Evolutionary conservation across 2,113 vertebrate species (phyloP), one percentile per base, ranked within the genome.

Genomic region (Pachycephala philippinensis): DNA sequence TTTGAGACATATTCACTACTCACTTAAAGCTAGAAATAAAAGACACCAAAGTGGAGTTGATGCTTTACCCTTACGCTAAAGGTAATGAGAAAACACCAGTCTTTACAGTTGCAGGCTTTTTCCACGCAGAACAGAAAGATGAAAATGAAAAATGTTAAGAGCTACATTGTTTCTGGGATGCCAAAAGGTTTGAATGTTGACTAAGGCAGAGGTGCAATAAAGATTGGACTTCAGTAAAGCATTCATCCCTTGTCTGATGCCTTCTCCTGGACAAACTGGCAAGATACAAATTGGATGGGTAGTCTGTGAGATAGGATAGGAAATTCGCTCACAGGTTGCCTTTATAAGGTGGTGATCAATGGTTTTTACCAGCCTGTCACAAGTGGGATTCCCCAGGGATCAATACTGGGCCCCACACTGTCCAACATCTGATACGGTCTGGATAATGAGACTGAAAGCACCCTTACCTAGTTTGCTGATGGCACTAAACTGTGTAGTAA

Each of bases 341-440:
- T 13, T 30, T 15, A 10, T 10, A 40, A 52, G 31, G 13, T 40
- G 19, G 2, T 40, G 49, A 69, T 69, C 15, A 54, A 8, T 37
- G 31, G 1, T 49, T 85, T 81, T 77, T 53, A 84, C 5, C 30
- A 88, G 10, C 4, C 15, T 61, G 10, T 42, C 20, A 39, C 13
- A 68, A 37, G 27, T 19, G 8, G 23, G 17, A 12, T 56, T n/a
- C 27, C 17, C 23, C 15, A 52, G 26, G 11, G 30, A 40, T 61
- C 23, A 33, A 4, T 33, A 23, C 1, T 7, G 7, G 15, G 2
- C 7, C 14, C 6, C 9, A 33, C 2, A 10, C 10, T 35, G 11
- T 44, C 44, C 44, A 52, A 27, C 9, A 26, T 49, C n/a, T 5
- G 3, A 50, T 64, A 35, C 12, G 19, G 1, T 52, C 27, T 59